Evolutionary conservation across 1,140 invertebrate species (phyloP).

Genomic region (Dufourea novaeangliae): DNA sequence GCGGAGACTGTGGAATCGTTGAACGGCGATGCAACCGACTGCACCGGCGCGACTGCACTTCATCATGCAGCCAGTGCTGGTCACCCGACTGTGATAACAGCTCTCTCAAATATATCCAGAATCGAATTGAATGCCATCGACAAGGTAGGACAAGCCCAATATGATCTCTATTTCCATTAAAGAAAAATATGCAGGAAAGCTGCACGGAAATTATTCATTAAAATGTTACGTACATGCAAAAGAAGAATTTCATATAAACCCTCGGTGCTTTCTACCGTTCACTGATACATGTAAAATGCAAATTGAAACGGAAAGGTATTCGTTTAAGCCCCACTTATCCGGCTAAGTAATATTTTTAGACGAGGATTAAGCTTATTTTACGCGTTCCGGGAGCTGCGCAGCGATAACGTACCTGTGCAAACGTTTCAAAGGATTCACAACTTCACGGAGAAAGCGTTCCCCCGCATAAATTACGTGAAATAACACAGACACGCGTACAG

Average conservation of each 20-base stretch:
- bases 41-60: conserved; percentile 79
- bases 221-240: too few species aligned
- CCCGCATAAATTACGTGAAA: neutral
- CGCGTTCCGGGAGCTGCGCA: neutral
- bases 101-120: conserved; percentile 83
- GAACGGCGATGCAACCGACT: conserved; percentile 84
- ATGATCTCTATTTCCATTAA: too few species aligned
- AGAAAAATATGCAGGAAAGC: too few species aligned
- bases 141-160: conserved; percentile 79
- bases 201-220: too few species aligned
- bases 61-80: conserved; percentile 80
- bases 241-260: too few species aligned
- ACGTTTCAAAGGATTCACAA: neutral
- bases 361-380: neutral
- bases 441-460: neutral
- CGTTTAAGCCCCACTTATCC: neutral
- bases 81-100: conserved; percentile 82
- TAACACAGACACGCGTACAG: neutral
- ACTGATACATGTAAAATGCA: too few species aligned
- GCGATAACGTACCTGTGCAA: neutral
- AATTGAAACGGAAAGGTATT: neutral
- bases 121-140: conserved; percentile 83
- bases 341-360: neutral
- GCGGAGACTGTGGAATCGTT: conserved; percentile 85
- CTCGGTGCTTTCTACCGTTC: too few species aligned